Evolutionary conservation across 2,797 vertebrate species (phyloP), one percentile per base, ranked within the genome.

Genomic region (Avahi laniger): DNA sequence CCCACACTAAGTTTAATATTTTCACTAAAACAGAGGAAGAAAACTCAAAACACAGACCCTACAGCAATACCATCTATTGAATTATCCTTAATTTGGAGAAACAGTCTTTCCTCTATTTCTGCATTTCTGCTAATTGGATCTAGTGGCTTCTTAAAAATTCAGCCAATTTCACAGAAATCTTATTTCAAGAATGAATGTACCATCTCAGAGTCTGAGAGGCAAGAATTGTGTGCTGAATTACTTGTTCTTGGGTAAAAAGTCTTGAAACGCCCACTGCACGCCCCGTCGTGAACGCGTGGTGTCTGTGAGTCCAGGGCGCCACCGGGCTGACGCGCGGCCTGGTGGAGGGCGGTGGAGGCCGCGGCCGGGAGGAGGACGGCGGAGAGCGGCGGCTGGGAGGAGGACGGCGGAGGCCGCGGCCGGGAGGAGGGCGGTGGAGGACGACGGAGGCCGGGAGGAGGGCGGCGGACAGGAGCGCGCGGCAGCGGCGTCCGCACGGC

Each of bases 111-210:
- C 38, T 69, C 46, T 33, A 28, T 41, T 50, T 17, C 41, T 59
- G 4, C 15, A 17, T 69, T 26, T 88, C 65, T 65, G 26, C 26
- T 59, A 59, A 69, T n/a, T 78, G 20, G 41, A 91, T 57, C 28
- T 81, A 69, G 38, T 69, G 9, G 1, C 6, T 91, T 91, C 3
- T 65, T 63, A 63, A 48, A 69, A 90, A 50, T 33, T 6, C 67
- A 67, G 12, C n/a, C 24, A 63, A 18, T 73, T 95, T 92, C 52
- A 78, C 20, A 52, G 41, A 82, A 30, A 28, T 1, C 1, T 30
- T 75, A 61, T 78, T 94, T 97, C 84, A 91, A 80, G 75, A 96
- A 80, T 38, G 30, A 17, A 93, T 82, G 67, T 89, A 17, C 46
- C 78, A 52, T 67, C 48, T 93, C 48, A 43, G 61, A 95, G 41